phyloP scores from a whole-genome alignment of 2,888 invertebrate genomes.

The Mythimna lalbum region DNA sequence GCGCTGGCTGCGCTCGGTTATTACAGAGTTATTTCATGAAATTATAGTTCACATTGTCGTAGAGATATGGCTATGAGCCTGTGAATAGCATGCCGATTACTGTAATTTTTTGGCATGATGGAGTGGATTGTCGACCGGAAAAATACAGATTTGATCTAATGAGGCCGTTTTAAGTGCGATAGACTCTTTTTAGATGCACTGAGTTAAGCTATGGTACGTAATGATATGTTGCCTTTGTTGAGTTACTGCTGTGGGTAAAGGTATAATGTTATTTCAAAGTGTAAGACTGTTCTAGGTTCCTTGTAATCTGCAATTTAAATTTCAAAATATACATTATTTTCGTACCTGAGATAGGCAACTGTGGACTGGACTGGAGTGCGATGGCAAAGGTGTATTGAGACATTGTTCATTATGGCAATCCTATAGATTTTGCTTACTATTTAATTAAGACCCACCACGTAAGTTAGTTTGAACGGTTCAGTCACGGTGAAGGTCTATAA shows the following conservation, averaged over 20 bases:
- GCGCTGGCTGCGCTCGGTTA: slow-evolving; percentile 8
- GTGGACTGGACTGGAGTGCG: no score
- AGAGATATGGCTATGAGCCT: slow-evolving; percentile 26
- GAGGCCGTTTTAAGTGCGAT: neutral
- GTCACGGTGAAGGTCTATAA: no score
- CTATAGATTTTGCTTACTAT: no score
- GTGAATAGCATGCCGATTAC: slow-evolving; percentile 44
- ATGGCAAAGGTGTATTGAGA: no score
- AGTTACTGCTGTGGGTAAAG: neutral
- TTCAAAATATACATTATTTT: no score
- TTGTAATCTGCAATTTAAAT: neutral
- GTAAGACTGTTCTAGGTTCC: neutral
- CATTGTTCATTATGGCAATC: no score
- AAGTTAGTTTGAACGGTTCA: neutral
- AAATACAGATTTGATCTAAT: slow-evolving; percentile 24
- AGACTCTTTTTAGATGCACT: neutral
- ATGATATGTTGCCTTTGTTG: no score
- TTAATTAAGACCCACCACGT: no score
- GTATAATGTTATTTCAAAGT: neutral
- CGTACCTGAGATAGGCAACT: no score
- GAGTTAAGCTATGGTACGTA: neutral
- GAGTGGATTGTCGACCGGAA: slow-evolving; percentile 14
- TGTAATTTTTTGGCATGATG: slow-evolving; percentile 45
- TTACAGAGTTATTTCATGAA: slow-evolving; percentile 51
- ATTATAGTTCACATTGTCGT: slow-evolving; percentile 46